Evolutionary conservation across 2,113 vertebrate genomes (phyloP).

Genomic region (Probosciger aterrimus): DNA sequence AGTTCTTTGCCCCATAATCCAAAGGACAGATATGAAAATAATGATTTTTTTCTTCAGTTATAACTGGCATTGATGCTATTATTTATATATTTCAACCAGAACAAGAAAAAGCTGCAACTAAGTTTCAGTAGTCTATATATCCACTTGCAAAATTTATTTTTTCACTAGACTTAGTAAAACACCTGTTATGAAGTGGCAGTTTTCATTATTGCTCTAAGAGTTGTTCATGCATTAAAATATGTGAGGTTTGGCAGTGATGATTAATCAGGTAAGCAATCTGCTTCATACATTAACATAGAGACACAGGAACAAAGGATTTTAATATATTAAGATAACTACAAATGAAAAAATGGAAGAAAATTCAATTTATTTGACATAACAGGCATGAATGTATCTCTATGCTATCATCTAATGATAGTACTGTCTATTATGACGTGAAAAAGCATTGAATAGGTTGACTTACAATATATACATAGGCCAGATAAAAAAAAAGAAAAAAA

Average conservation of each 20-base stretch:
- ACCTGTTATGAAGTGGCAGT: constrained; percentile 37
- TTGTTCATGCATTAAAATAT: constrained; percentile 30
- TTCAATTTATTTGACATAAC: neutral
- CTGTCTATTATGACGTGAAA: neutral
- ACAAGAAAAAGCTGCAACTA: neutral
- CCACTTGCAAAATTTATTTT: constrained; percentile 9
- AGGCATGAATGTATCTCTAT: neutral
- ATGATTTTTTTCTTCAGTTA: neutral
- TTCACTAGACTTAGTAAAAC: constrained; percentile 23
- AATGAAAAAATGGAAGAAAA: constrained; percentile 4
- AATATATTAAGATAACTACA: neutral
- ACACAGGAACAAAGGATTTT: neutral
- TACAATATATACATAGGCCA: neutral
- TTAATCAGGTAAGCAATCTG: constrained; percentile 59
- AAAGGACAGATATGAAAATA: neutral
- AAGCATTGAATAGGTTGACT: neutral
- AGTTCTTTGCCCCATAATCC: neutral
- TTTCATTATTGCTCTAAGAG: constrained; percentile 55
- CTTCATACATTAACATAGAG: constrained; percentile 47
- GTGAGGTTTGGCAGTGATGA: constrained; percentile 27
- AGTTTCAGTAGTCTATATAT: constrained; percentile 32
- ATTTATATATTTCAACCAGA: constrained; percentile 32
- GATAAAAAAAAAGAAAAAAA: neutral
- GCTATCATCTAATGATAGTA: neutral
- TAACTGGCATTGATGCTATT: constrained; percentile 17